Percentiles rank a stretch among this genome's conserved stretches.
Evolutionary conservation across 2,888 invertebrate species (phyloP).

Genomic region (Cecidostiba fungosa): DNA sequence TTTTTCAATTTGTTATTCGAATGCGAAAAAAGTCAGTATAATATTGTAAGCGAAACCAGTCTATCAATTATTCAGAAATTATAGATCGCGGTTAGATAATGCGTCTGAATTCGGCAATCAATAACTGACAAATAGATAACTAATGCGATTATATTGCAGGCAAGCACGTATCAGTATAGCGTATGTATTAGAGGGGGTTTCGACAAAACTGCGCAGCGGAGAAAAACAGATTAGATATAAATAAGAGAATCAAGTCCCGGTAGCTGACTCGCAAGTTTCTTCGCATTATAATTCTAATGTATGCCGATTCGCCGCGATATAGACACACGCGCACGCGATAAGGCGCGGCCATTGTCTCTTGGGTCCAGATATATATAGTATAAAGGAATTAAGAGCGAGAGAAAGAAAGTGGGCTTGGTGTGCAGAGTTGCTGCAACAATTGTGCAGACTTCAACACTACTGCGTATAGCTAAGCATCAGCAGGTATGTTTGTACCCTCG

Average conservation of each 20-base stretch:
- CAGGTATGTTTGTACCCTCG: constrained; percentile 28
- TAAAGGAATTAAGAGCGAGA: constrained; percentile 61
- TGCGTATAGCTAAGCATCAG: background rate
- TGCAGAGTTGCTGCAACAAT: background rate
- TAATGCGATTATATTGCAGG: background rate
- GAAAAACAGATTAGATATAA: constrained; percentile 36
- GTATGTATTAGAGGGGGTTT: background rate
- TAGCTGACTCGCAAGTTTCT: constrained; percentile 67
- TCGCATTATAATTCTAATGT: constrained; percentile 73
- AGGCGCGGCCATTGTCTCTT: constrained; percentile 66
- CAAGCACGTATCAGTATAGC: too few relatives aligned
- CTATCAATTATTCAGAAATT: constrained; percentile 4
- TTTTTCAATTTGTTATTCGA: background rate
- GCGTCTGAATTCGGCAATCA: background rate
- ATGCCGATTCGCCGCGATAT: constrained; percentile 70
- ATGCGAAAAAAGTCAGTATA: background rate
- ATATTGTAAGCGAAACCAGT: background rate
- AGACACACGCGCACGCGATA: constrained; percentile 37
- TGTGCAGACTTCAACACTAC: constrained; percentile 1
- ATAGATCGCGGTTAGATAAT: background rate
- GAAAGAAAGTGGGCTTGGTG: constrained; percentile 48
- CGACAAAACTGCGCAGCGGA: background rate
- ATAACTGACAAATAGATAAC: constrained; percentile 23
- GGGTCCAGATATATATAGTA: constrained; percentile 15
- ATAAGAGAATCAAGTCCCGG: constrained; percentile 38